These are phyloP conservation scores for Habroteleia sp. DNA, from an alignment of 2,888 invertebrate species.

Conservation along the genomic window DNA sequence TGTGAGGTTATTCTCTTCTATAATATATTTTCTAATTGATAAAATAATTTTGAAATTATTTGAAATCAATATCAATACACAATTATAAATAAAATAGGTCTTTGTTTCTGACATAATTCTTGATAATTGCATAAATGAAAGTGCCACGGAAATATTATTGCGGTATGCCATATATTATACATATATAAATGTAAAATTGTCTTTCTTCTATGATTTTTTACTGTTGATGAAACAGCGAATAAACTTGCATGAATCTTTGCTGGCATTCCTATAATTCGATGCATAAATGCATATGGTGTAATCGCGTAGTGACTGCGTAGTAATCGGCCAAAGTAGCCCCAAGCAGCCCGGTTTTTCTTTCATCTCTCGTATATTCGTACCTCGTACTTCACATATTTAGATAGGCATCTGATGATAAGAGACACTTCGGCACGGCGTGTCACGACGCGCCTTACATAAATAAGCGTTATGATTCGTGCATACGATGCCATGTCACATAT, in stretches of 20 bases:
- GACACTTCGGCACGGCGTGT: slow-evolving; percentile 69
- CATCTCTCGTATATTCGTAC: slow-evolving; percentile 59
- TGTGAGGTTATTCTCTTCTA: no score
- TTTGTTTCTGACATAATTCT: no score
- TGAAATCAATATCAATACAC: no score
- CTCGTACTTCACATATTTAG: slow-evolving; percentile 75
- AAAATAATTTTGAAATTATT: no score
- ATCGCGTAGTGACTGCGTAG: slow-evolving; percentile 62
- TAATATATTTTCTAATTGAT: no score
- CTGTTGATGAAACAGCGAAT: slow-evolving; percentile 12
- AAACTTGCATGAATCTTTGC: slow-evolving; percentile 35
- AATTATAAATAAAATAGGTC: no score
- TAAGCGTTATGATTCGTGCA: slow-evolving; percentile 46
- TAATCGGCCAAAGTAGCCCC: slow-evolving; percentile 55
- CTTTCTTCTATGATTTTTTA: slow-evolving; percentile 40
- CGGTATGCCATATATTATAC: no score
- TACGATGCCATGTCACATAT: slow-evolving; percentile 29
- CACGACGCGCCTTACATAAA: slow-evolving; percentile 58
- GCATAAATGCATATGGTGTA: slow-evolving; percentile 75
- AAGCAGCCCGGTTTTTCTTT: slow-evolving; percentile 57
- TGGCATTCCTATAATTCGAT: slow-evolving; percentile 72
- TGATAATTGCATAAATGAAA: no score
- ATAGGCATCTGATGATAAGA: slow-evolving; percentile 76
- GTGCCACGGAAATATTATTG: no score
- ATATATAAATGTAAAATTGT: slow-evolving; percentile 39